Base-by-base conservation (phyloP, 2,888 invertebrate species). In the Pomacea canaliculata region DNA sequence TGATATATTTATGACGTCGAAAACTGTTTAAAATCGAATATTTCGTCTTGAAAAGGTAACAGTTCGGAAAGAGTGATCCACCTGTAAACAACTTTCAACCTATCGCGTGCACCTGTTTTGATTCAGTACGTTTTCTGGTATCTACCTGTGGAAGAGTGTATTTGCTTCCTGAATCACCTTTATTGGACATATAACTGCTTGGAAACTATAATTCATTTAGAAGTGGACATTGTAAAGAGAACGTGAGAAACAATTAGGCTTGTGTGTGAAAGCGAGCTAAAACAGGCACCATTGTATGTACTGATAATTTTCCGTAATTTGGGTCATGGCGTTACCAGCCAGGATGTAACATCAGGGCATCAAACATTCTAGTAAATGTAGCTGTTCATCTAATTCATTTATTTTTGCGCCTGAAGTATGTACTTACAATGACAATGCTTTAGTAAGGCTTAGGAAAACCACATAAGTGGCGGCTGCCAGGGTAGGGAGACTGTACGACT, bases 31-130 rank as follows among this genome's bases (percentile, higher is more conserved):
- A 18, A 10, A 19, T n/a, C 9, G 27, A 63, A 7, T 16, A 7
- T 23, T 63, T 63, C 63, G 19, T n/a, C 16, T 63, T n/a, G 63
- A 71, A 71, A 60, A 59, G 60, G 46, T 71, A 60, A 56, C 59
- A 18, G 18, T 12, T 60, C 59, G n/a, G 60, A 37, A 23, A 37
- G 60, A 46, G 16, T 37, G 60, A 71, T 63, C 60, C 60, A 71
- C 62, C 73, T 65, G 65, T 51, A 73, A 73, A 73, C 65, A 66
- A 66, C 65, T n/a, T 65, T 51, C 18, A 56, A 56, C 51, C 51
- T 56, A 56, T 70, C 27, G 48, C 63, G 63, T 70, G 70, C 70
- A 70, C 70, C 70, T 70, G 70, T 70, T 70, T 70, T 60, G 60
- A 70, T 60, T 10, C 37, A 19, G n/a, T 63, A 56, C 51, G 51